Base-by-base conservation (phyloP, 64 coral and sea anemone genomes). In the Catalaphyllia jardinei region DNA sequence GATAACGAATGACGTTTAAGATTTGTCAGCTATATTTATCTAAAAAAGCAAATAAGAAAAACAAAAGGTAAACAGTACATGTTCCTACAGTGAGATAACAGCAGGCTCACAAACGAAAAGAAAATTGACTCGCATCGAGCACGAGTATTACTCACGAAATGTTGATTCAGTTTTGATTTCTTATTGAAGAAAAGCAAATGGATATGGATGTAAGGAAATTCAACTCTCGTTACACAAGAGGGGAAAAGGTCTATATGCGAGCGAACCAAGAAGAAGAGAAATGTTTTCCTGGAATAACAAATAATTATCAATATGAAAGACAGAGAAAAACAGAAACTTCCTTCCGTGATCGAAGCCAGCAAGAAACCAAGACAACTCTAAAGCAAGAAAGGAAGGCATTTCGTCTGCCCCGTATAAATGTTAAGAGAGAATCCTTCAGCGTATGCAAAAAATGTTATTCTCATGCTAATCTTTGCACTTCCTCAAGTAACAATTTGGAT, bases 151-250 rank as follows among this genome's bases (percentile, higher is more conserved):
- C 13, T 12, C 18, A 17, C 61, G 57, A 25, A 85, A 50, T 71
- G 81, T 27, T 17, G 78, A 28, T 67, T 46, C 1, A 46, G 24
- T 50, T 85, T 65, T n/a, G 4, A 2, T 25, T 27, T 27, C 20
- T 69, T 27, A 27, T 69, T 28, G 18, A 24, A 24, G 6, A 49
- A 76, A 49, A 18, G 39, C 19, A n/a, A 39, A 38, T 28, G 62
- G 19, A 27, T 50, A 85, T 85, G 81, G 62, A 85, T 31, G 79
- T 49, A 50, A 85, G 81, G 13, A 85, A 85, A 85, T 20, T 0
- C 11, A 71, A 85, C 25, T 39, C 38, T 16, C n/a, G 25, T 69
- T 25, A 69, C 65, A 20, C 14, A 4, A 51, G 46, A 63, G 81
- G 18, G 30, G 67, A 60, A 65, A 62, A 61, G 20, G 6, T 82